Conservation (phyloP, 2,113 vertebrate species). For the Notiomystis cincta region DNA sequence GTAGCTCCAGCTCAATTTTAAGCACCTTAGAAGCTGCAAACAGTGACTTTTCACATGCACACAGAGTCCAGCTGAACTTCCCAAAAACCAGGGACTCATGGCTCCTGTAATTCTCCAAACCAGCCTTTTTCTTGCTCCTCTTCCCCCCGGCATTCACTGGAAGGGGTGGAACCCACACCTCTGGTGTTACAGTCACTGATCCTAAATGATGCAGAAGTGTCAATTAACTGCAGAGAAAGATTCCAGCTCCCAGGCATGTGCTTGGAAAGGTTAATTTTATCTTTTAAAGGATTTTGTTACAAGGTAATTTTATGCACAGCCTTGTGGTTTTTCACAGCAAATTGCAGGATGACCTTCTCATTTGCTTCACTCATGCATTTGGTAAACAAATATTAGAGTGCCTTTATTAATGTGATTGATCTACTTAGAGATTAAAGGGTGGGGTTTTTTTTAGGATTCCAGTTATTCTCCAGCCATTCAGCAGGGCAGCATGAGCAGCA, state of each 20-base stretch:
- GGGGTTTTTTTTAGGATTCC: not conserved
- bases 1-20: not conserved
- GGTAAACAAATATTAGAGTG: constrained; percentile 48
- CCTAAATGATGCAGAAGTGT: not conserved
- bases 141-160: not conserved
- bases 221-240: not conserved
- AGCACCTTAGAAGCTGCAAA: not conserved
- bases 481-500: not conserved
- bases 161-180: not conserved
- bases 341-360: constrained; percentile 46
- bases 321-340: constrained; percentile 36
- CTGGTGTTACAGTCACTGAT: accelerated
- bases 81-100: not conserved
- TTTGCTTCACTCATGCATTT: constrained; percentile 18
- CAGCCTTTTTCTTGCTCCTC: not conserved
- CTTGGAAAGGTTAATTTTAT: constrained; percentile 54
- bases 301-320: constrained; percentile 27
- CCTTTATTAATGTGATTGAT: constrained; percentile 60
- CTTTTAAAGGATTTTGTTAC: constrained; percentile 47
- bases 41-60: not conserved
- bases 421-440: constrained; percentile 13
- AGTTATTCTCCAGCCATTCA: constrained; percentile 12
- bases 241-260: not conserved
- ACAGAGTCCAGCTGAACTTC: not conserved
- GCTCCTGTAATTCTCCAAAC: not conserved